These are phyloP conservation scores for Heliconius eleuchia DNA, from an alignment of 1,140 invertebrate genomes.

Conservation along the genomic window DNA sequence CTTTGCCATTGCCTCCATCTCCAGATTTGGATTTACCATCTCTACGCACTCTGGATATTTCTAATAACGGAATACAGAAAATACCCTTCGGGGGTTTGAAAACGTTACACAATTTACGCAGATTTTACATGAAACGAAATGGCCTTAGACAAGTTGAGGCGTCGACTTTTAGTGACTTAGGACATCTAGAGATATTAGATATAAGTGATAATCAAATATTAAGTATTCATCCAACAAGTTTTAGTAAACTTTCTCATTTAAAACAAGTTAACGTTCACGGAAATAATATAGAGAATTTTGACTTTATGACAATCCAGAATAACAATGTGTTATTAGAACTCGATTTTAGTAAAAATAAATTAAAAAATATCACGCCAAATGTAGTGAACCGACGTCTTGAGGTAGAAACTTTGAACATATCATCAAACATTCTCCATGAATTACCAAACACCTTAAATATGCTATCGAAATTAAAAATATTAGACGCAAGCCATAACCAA, in stretches of 20 bases:
- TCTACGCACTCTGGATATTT: conserved; percentile 88
- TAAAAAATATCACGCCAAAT: conserved; percentile 85
- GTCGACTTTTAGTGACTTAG: conserved; percentile 86
- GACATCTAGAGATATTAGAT: conserved; percentile 88
- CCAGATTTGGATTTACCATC: conserved; percentile 86
- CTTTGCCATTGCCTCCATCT: conserved; percentile 83
- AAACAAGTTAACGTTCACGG: conserved; percentile 87
- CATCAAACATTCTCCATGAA: conserved; percentile 88
- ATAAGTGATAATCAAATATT: conserved; percentile 88
- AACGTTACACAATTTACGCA: conserved; percentile 86
- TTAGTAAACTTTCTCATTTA: conserved; percentile 84
- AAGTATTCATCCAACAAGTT: conserved; percentile 84
- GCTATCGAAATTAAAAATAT: conserved; percentile 84
- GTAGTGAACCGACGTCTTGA: conserved; percentile 86
- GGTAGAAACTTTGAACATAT: conserved; percentile 88
- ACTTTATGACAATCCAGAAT: conserved; percentile 85
- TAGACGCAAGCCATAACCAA: conserved; percentile 91
- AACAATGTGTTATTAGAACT: conserved; percentile 84
- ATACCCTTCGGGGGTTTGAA: conserved; percentile 85
- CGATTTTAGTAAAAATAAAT: conserved; percentile 89
- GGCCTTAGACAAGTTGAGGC: conserved; percentile 86
- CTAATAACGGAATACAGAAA: conserved; percentile 88
- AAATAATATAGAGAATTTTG: conserved; percentile 88
- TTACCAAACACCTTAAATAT: conserved; percentile 87
- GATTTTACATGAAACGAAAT: conserved; percentile 90